phyloP scores from a whole-genome alignment of 2,888 invertebrate species.

The Trissoscelio sp. region DNA sequence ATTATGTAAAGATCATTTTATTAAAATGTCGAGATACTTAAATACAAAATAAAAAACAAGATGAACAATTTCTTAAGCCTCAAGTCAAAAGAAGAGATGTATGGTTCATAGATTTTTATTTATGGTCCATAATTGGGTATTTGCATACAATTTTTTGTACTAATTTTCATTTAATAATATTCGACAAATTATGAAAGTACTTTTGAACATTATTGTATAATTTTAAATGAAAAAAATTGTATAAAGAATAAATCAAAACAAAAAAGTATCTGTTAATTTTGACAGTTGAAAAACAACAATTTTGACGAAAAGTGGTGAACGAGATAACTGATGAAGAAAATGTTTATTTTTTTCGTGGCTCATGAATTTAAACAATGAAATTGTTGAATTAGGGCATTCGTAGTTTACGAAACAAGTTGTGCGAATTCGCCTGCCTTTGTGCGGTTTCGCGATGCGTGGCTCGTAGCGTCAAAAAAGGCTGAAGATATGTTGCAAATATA shows the following conservation, averaged over 20 bases:
- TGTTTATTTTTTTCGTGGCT: slow-evolving; percentile 16
- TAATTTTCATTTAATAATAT: too few species aligned
- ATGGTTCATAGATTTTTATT: too few species aligned
- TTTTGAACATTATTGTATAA: too few species aligned
- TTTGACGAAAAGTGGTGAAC: background rate
- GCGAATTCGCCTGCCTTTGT: slow-evolving; percentile 39
- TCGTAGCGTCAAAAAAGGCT: slow-evolving; percentile 31
- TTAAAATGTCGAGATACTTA: background rate
- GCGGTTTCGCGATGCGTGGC: slow-evolving; percentile 33
- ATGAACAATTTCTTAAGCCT: background rate
- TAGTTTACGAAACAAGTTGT: slow-evolving; percentile 44
- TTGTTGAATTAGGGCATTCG: slow-evolving; percentile 43
- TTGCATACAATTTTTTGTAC: too few species aligned
- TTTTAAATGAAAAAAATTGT: too few species aligned
- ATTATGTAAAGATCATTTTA: slow-evolving; percentile 1
- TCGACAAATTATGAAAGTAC: too few species aligned
- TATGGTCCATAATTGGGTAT: background rate
- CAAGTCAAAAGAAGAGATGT: too few species aligned
- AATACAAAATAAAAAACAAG: background rate
- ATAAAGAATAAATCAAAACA: background rate
- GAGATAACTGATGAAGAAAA: slow-evolving; percentile 8
- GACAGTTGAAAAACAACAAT: too few species aligned
- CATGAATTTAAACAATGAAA: slow-evolving; percentile 54
- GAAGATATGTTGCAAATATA: slow-evolving; percentile 47
- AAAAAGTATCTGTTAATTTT: too few species aligned